These are phyloP conservation scores for Cyclophora punctaria DNA, from an alignment of 2,888 invertebrate genomes.

Conservation along the genomic window DNA sequence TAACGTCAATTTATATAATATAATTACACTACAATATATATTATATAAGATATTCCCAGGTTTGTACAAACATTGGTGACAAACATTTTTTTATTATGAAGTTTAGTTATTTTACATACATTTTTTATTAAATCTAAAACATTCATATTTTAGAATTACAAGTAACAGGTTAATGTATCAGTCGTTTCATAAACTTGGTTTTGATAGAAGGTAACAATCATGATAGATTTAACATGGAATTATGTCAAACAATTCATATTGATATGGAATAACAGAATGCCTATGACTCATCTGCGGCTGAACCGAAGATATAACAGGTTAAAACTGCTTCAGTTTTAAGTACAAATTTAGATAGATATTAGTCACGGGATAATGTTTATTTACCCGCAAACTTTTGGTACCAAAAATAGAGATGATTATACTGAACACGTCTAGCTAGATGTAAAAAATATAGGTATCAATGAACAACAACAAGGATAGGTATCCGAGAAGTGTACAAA, in stretches of 20 bases:
- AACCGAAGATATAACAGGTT: constrained; percentile 7
- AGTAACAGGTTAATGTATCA: constrained; percentile 27
- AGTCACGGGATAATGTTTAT: constrained; percentile 20
- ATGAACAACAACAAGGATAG: constrained; percentile 73
- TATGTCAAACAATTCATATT: constrained; percentile 1
- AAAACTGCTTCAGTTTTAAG: constrained; percentile 2
- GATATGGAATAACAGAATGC: not conserved
- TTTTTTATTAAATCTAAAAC: constrained; percentile 15
- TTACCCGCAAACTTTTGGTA: constrained; percentile 50
- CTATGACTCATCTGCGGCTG: no score
- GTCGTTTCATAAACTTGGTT: constrained; percentile 26
- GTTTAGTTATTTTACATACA: constrained; percentile 20
- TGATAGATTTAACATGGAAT: constrained; percentile 3
- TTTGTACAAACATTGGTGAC: constrained; percentile 22
- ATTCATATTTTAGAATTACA: constrained; percentile 20
- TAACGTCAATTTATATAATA: constrained; percentile 25
- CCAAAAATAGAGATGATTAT: constrained; percentile 71
- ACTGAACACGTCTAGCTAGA: constrained; percentile 71
- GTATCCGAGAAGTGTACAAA: constrained; percentile 71
- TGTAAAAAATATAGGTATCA: constrained; percentile 74
- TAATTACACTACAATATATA: constrained; percentile 25
- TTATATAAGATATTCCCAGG: constrained; percentile 11
- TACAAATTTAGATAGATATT: constrained; percentile 17
- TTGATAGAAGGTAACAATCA: constrained; percentile 7
- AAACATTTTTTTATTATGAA: constrained; percentile 10